Evolutionary conservation across 2,888 invertebrate genomes (phyloP), one percentile per base, ranked within the genome.

Genomic region (Aphodius granarius): DNA sequence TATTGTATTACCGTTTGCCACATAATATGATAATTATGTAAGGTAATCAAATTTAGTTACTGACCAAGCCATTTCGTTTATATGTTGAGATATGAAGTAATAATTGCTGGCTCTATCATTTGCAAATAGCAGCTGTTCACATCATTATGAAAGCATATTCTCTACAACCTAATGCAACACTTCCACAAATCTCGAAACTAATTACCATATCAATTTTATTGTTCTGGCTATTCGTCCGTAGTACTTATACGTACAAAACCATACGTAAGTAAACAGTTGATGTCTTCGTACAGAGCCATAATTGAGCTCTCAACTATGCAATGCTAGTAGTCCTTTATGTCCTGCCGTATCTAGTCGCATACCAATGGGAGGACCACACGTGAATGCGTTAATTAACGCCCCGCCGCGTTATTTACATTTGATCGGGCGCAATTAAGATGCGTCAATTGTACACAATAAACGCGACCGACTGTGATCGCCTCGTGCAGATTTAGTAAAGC

Each of bases 381-480:
- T 71, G 43, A 72, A 75, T 43, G 63, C 65, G 71, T 75, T 75
- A 72, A 75, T 73, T 75, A 75, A 68, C 22, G 68, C 21, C 66
- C 73, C 21, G 73, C 22, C 20, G 68, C 65, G 62, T 76, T 21
- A 76, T 72, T 71, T 76, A 73, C 71, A 76, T 73, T 66, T 71
- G 70, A 73, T 73, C 63, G 43, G 70, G n/a, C 23, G 76, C 68
- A 76, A 76, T 76, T 76, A 76, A 76, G 73, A 73, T 71, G 71
- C 63, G 73, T 65, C 23, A 75, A 72, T 75, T 63, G 66, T 66
- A 66, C 68, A 66, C 72, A 75, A 72, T 68, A 62, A 18, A 72
- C 20, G 18, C n/a, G 17, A 18, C 5, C 21, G 66, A 22, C 66
- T 22, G 63, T 18, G 68, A 68, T 20, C 68, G 0, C 4, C 68